These are phyloP conservation scores for Musca vetustissima DNA, from an alignment of 1,140 invertebrate genomes.

Conservation along the genomic window DNA sequence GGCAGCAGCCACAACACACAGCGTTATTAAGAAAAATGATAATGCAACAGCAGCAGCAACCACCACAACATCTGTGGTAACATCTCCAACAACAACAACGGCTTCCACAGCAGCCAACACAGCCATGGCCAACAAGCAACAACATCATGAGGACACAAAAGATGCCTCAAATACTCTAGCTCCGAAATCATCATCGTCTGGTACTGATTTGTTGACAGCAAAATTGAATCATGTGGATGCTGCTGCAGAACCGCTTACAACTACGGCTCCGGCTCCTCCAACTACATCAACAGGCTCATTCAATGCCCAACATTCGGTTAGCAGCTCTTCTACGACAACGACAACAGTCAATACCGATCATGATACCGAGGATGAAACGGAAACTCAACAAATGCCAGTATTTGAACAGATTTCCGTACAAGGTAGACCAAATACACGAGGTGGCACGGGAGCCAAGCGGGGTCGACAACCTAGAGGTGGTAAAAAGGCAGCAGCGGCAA, in stretches of 20 bases:
- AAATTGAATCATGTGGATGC: too few relatives aligned
- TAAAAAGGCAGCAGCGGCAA: slow-evolving; percentile 38
- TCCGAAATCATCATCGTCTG: too few relatives aligned
- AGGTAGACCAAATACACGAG: slow-evolving; percentile 32
- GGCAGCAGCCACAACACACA: slow-evolving; percentile 62
- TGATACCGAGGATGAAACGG: slow-evolving; percentile 51
- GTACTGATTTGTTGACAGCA: too few relatives aligned
- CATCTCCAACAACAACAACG: neutral
- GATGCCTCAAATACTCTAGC: too few relatives aligned
- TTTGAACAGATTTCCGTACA: slow-evolving; percentile 28
- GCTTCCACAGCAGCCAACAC: neutral
- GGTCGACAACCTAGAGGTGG: slow-evolving; percentile 48
- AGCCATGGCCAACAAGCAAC: slow-evolving; percentile 46
- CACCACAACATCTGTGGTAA: neutral
- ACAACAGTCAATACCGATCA: slow-evolving; percentile 36
- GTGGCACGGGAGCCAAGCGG: slow-evolving; percentile 40
- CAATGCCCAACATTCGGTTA: too few relatives aligned
- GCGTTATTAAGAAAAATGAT: slow-evolving; percentile 76
- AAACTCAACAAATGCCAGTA: slow-evolving; percentile 32
- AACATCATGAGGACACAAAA: neutral
- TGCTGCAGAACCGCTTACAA: too few relatives aligned
- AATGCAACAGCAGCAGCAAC: slow-evolving; percentile 61
- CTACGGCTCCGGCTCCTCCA: too few relatives aligned
- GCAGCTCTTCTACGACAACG: neutral
- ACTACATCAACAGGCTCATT: too few relatives aligned